Percentiles rank a stretch among this genome's conserved stretches.
phyloP scores from a whole-genome alignment of 2,113 vertebrate species.

The Catharus minimus region DNA sequence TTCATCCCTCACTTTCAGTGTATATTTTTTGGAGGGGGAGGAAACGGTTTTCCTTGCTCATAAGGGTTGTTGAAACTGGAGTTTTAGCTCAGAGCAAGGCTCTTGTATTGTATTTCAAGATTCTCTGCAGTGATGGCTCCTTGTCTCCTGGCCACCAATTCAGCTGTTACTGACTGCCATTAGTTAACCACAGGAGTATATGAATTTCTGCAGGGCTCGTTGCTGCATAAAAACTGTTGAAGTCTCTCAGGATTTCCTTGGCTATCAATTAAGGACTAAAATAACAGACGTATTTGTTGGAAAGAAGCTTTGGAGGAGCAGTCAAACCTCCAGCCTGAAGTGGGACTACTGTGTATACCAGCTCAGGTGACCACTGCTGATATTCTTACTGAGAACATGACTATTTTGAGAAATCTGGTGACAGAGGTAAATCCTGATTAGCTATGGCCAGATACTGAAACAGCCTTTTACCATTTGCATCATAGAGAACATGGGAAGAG shows the following conservation, averaged over 20 bases:
- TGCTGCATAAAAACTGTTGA: neutral
- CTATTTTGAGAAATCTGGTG: neutral
- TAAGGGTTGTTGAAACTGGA: neutral
- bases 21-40: fast-evolving
- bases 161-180: neutral
- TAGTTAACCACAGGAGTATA: neutral
- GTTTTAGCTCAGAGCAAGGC: neutral
- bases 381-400: neutral
- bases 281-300: neutral
- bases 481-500: neutral
- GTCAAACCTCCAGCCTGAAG: neutral
- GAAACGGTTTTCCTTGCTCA: neutral
- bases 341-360: neutral
- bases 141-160: neutral
- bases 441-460: neutral
- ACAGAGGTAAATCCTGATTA: neutral
- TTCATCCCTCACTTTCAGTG: neutral
- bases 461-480: neutral
- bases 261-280: neutral
- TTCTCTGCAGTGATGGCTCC: neutral
- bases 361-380: neutral
- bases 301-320: neutral
- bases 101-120: fast-evolving
- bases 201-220: fast-evolving
- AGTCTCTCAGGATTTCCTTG: neutral